These are phyloP conservation scores for Charadrius vociferus DNA, from an alignment of 2,113 vertebrate species.

Conservation along the genomic window DNA sequence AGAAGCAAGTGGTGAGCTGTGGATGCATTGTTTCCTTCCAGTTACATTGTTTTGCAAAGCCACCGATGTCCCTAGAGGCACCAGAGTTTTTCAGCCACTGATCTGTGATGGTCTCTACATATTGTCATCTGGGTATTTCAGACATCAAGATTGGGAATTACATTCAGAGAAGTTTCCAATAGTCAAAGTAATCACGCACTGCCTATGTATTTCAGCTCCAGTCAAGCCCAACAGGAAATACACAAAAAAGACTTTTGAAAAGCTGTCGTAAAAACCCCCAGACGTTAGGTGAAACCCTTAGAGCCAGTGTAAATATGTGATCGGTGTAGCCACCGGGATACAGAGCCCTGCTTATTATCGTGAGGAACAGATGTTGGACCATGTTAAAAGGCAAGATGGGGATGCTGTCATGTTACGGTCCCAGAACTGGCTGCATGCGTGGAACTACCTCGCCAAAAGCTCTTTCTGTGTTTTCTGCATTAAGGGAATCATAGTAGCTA, in stretches of 20 bases:
- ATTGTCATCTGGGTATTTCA: not conserved
- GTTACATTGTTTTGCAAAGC: not conserved
- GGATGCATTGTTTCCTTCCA: not conserved
- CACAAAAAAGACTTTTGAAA: not conserved
- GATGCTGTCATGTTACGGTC: not conserved
- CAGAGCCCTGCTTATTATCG: not conserved
- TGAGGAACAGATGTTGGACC: not conserved
- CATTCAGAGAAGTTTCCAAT: not conserved
- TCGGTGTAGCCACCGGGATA: fast-evolving
- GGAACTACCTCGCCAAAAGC: not conserved
- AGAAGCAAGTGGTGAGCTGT: not conserved
- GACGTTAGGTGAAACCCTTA: not conserved
- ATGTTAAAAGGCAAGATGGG: not conserved
- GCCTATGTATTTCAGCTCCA: not conserved
- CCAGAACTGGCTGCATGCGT: not conserved
- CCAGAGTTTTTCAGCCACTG: not conserved
- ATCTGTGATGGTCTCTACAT: fast-evolving
- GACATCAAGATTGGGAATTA: fast-evolving
- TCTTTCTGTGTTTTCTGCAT: not conserved
- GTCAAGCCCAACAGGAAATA: not conserved
- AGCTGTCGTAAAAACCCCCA: not conserved
- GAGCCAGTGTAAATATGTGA: not conserved
- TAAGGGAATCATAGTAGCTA: not conserved
- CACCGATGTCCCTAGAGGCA: not conserved
- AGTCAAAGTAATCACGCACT: not conserved